Evolutionary conservation across 1,140 invertebrate genomes (phyloP).

Genomic region (Lepidurus apus): DNA sequence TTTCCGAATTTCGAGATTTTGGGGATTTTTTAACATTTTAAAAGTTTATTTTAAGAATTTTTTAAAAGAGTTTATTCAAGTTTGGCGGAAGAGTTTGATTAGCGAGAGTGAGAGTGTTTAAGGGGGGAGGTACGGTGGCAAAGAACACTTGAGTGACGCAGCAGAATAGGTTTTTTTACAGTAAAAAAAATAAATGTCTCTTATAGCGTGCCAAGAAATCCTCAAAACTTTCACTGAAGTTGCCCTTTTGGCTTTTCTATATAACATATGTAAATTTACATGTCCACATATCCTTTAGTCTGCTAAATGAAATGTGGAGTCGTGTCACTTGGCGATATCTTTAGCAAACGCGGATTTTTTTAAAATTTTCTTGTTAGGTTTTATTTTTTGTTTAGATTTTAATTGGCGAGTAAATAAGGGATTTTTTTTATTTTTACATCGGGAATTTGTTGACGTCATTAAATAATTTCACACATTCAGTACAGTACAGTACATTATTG

Average conservation of each 20-base stretch:
- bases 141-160: not conserved
- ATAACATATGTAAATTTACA: not conserved
- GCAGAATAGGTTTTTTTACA: not conserved
- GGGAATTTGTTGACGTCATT: not conserved
- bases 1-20: not conserved
- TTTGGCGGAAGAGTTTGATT: not conserved
- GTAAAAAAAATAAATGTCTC: not conserved
- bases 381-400: not conserved
- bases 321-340: too few species aligned
- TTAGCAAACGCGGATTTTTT: too few species aligned
- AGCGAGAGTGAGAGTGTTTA: not conserved
- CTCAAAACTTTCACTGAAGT: slow-evolving; percentile 4
- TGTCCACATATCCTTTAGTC: too few species aligned
- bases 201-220: not conserved
- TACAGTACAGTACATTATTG: too few species aligned
- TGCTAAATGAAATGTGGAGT: too few species aligned
- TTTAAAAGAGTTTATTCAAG: not conserved
- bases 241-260: not conserved
- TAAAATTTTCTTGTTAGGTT: not conserved
- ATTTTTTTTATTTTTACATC: too few species aligned
- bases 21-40: not conserved
- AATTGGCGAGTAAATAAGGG: not conserved
- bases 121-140: not conserved
- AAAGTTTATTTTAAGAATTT: not conserved
- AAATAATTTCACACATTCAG: not conserved